Percentiles rank a stretch among this genome's conserved stretches.
Conservation (phyloP, 2,797 vertebrate species). For the Falco peregrinus region DNA sequence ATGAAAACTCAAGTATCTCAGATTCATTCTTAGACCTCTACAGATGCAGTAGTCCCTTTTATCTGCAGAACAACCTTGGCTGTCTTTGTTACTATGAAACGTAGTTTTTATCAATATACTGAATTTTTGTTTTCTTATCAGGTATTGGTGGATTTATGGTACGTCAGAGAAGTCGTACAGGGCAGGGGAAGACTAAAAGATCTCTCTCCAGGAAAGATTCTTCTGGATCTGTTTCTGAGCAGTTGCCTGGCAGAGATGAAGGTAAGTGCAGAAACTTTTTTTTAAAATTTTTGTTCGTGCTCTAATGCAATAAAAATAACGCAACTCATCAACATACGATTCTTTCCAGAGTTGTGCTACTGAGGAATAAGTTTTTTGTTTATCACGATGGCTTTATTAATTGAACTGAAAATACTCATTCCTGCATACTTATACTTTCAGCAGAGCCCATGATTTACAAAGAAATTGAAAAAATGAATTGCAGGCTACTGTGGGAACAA, state of each 20-base stretch:
- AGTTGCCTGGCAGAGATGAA: constrained; percentile 87
- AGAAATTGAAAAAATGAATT: not conserved
- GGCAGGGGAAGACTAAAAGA: constrained; percentile 91
- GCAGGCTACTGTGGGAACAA: not conserved
- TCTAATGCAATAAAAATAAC: not conserved
- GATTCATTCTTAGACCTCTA: not conserved
- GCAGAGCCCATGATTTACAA: not conserved
- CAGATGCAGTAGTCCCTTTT: not conserved
- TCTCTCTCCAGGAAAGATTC: constrained; percentile 92
- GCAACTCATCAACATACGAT: not conserved
- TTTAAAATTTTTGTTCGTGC: not conserved
- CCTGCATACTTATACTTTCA: not conserved
- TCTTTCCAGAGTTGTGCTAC: not conserved
- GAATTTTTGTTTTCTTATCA: constrained; percentile 59
- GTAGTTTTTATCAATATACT: not conserved
- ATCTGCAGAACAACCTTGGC: not conserved
- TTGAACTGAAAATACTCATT: not conserved
- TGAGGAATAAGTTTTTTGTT: not conserved
- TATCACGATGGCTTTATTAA: not conserved
- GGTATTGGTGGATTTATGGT: constrained; percentile 99
- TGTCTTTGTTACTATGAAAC: not conserved
- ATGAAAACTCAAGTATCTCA: not conserved
- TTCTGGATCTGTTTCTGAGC: constrained; percentile 92
- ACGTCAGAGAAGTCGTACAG: constrained; percentile 93
- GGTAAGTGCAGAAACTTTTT: constrained; percentile 74